Conservation (phyloP, 2,888 invertebrate species). For the Caradrina clavipalpis region DNA sequence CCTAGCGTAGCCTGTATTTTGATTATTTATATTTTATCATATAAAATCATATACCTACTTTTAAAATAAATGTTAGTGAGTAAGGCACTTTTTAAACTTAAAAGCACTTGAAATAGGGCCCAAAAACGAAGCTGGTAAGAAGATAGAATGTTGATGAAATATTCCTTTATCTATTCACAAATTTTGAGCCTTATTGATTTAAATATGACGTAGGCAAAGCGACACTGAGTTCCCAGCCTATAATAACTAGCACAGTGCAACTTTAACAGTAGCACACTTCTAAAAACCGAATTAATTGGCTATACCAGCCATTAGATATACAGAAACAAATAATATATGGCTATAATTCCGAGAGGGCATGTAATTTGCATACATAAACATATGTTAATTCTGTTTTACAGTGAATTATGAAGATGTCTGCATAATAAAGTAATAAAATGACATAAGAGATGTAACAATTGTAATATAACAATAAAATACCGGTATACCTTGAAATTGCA, state of each 20-base stretch:
- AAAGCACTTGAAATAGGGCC: no score
- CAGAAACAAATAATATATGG: slow-evolving; percentile 12
- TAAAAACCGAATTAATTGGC: slow-evolving; percentile 18
- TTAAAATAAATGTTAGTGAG: no score
- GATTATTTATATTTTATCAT: no score
- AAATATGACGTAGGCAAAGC: background rate
- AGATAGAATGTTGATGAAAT: no score
- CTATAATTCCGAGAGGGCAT: slow-evolving; percentile 17
- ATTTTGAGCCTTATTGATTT: no score
- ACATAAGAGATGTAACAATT: background rate
- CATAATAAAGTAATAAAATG: slow-evolving; percentile 36
- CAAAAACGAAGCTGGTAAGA: no score
- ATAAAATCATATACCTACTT: no score
- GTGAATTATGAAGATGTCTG: slow-evolving; percentile 12
- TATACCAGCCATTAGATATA: slow-evolving; percentile 15
- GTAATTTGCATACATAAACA: slow-evolving; percentile 48
- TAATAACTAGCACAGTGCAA: slow-evolving; percentile 28
- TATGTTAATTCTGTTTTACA: slow-evolving; percentile 22
- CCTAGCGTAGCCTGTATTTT: no score
- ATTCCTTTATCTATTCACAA: no score
- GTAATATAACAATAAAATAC: slow-evolving; percentile 1
- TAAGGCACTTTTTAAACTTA: no score
- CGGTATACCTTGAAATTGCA: background rate
- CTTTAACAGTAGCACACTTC: slow-evolving; percentile 4
- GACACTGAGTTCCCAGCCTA: background rate